These are phyloP conservation scores for Diorhabda elongata DNA, from an alignment of 1,140 invertebrate species.

Conservation along the genomic window DNA sequence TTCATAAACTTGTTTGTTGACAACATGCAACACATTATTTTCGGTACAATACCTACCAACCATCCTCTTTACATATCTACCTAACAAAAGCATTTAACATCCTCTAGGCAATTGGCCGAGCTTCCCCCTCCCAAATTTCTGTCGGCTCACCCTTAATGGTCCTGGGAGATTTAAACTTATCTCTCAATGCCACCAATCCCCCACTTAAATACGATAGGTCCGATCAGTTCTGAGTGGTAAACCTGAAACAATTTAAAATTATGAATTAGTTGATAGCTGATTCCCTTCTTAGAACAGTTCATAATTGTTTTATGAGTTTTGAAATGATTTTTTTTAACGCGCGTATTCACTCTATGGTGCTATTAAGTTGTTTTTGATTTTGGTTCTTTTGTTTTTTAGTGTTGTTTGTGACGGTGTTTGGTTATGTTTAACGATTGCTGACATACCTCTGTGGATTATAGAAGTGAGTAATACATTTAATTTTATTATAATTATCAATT, in stretches of 20 bases:
- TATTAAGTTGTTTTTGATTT: slow-evolving; percentile 2
- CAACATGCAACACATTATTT: too few species aligned
- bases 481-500: too few species aligned
- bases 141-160: slow-evolving; percentile 31
- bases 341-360: background rate
- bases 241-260: slow-evolving; percentile 36
- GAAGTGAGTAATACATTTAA: background rate
- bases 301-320: slow-evolving; percentile 7
- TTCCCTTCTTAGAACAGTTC: slow-evolving; percentile 26
- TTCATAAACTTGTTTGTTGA: too few species aligned
- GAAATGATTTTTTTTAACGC: background rate
- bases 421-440: background rate
- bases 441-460: background rate
- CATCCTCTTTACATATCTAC: slow-evolving; percentile 4
- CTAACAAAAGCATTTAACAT: slow-evolving; percentile 35
- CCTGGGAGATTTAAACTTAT: slow-evolving; percentile 27
- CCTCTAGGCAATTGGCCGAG: slow-evolving; percentile 32
- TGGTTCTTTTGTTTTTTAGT: slow-evolving; percentile 5
- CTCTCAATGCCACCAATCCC: slow-evolving; percentile 31
- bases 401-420: slow-evolving; percentile 7
- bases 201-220: slow-evolving; percentile 19
- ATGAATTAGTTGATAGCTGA: slow-evolving; percentile 35
- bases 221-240: slow-evolving; percentile 26
- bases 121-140: slow-evolving; percentile 25
- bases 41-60: background rate